Evolutionary conservation across 1,140 invertebrate species (phyloP), one percentile per base, ranked within the genome.

Genomic region (Amphibalanus amphitrite): DNA sequence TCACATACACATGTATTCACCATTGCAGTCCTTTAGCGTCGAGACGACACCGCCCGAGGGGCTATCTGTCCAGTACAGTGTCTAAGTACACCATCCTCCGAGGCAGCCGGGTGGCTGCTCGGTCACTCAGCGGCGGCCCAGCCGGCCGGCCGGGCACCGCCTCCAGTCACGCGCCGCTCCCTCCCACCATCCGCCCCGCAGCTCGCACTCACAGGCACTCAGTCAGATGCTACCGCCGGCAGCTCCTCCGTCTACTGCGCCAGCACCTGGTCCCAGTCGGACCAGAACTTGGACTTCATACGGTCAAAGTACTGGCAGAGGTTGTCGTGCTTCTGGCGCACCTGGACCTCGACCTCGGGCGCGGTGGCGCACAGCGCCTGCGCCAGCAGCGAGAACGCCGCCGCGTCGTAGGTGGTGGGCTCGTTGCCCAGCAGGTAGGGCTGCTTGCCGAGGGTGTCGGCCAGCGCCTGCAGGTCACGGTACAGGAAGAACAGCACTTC

Each of bases 271-370:
- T 80, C 75, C 80, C 80, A 81, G 74, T 81, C 80, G 15, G 77
- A 76, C 80, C 80, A 81, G 71, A 76, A 78, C 6, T 69, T 29
- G 8, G 74, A 74, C 72, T 78, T 78, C 76, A 81, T 80, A 23
- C 79, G 71, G 26, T 77, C 71, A 69, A 76, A 77, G 72, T 79
- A 81, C 8, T 67, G 72, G 3, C 75, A 73, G 65, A 81, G 71
- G 71, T 80, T 81, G 28, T 25, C 23, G 26, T 67, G 65, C 17
- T 70, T 30, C 28, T 30, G 29, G 28, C 47, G 70, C 23, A 70
- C 6, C 17, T 70, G 25, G n/a, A 38, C 20, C 28, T 70, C 47
- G 0, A 67, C 25, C 47, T 59, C 28, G 13, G 47, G 47, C 28
- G 70, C 70, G 28, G 29, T 29, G 70, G 28, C 28, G 47, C 33